Base-by-base conservation (phyloP, 1,140 invertebrate genomes). In the Diprion similis region DNA sequence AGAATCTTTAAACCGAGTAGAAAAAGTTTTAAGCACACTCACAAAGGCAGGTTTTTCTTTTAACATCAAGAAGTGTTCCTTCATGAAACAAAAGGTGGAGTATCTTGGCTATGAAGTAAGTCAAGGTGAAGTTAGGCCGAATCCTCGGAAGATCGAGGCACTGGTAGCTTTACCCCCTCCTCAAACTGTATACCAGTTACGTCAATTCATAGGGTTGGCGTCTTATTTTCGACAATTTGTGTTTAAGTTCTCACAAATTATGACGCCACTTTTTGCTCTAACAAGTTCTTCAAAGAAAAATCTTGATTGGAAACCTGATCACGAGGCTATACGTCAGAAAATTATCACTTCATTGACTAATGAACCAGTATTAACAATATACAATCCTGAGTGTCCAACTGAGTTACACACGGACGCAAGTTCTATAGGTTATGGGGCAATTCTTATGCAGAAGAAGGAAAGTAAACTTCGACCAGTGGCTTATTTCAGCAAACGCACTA, bases 361-460 rank as follows among this genome's bases (percentile, higher is more conserved):
- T 68, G 59, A 74, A n/a, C 85, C 84, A 10, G 76, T 88, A 10
- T 71, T 87, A 11, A 72, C 67, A 15, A 85, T 88, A 48, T 87
- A 79, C 70, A 75, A 85, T 73, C 80, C 80, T 10, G 66, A 77
- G 17, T 69, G 71, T 10, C 70, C 77, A 1, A 84, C 80, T 1
- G 82, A 87, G 68, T 66, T 86, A 18, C 77, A 81, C 69, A 79
- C 70, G 59, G 78, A 83, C 69, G 76, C 77, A 11, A 72, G 72
- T 65, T 15, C 71, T 17, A 46, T 73, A 15, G 78, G 76, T 19
- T 79, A 77, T 71, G 77, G 74, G 18, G 76, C 71, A 37, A 72
- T 77, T 11, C 46, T 78, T 19, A 59, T 82, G 46, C 81, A 84
- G 72, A 80, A 67, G 68, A 10, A 73, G 51, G 71, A 75, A 45